Percentiles rank a stretch among this genome's conserved stretches.
Evolutionary conservation across 2,797 vertebrate species (phyloP).

Genomic region (Mus caroli): DNA sequence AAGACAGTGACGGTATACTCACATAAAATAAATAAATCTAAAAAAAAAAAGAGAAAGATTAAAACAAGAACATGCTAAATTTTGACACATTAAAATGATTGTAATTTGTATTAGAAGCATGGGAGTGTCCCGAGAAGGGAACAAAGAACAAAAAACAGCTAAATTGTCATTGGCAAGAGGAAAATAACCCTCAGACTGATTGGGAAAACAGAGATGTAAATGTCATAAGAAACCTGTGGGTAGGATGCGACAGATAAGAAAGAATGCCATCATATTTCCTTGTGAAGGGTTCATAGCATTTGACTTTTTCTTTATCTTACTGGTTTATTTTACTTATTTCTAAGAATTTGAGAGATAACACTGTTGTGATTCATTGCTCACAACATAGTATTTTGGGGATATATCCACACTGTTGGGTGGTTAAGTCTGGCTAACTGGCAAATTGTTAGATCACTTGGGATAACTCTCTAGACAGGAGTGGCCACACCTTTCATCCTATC

Average conservation of each 20-base stretch:
- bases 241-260: not conserved
- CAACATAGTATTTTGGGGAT: not conserved
- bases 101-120: conserved; percentile 7
- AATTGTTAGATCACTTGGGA: not conserved
- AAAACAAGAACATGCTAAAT: not conserved
- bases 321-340: not conserved
- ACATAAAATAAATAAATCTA: too few species aligned
- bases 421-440: not conserved
- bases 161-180: not conserved
- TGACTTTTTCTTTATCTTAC: not conserved
- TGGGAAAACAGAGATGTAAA: not conserved
- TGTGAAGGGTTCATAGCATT: not conserved
- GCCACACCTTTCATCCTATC: not conserved
- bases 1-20: too few species aligned
- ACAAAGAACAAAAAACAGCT: not conserved
- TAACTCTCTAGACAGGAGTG: not conserved
- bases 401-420: too few species aligned
- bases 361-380: not conserved
- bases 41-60: too few species aligned
- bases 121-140: not conserved
- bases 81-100: not conserved
- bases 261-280: not conserved
- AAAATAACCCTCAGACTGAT: not conserved
- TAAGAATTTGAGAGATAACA: not conserved
- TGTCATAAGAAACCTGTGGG: not conserved